Conservation (phyloP, 1,140 invertebrate genomes). For the Frieseomelitta varia region DNA sequence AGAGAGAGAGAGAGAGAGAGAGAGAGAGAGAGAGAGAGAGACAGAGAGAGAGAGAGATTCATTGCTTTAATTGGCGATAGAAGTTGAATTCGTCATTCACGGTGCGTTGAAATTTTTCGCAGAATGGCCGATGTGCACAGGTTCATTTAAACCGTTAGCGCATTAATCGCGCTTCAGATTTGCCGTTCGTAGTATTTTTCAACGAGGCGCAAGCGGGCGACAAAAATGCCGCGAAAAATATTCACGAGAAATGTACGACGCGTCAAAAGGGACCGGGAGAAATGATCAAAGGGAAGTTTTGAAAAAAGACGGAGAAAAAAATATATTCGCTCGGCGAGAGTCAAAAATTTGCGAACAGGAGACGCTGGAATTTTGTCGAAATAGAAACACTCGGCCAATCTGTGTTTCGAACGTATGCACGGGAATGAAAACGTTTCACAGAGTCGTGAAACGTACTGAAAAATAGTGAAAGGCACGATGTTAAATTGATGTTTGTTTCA, state of each 20-base stretch:
- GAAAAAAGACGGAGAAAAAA: background rate
- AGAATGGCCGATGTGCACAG: background rate
- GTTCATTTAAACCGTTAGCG: background rate
- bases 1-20: too few relatives aligned
- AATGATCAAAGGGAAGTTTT: background rate
- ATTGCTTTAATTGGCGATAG: too few relatives aligned
- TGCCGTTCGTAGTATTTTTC: background rate
- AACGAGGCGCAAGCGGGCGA: background rate
- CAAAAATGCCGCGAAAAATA: background rate
- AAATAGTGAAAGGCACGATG: background rate
- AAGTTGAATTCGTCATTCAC: too few relatives aligned
- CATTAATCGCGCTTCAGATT: background rate
- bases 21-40: too few relatives aligned
- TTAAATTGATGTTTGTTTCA: background rate
- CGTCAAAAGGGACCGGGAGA: background rate
- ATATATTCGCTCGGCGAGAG: background rate
- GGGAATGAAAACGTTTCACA: background rate
- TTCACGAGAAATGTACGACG: too few relatives aligned
- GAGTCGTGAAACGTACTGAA: background rate
- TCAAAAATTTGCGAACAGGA: background rate
- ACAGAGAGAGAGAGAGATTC: too few relatives aligned
- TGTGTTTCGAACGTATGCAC: background rate
- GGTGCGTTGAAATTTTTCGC: too few relatives aligned
- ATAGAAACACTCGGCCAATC: background rate
- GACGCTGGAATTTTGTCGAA: background rate